Conservation (phyloP, 2,888 invertebrate species). For the Scaeva pyrastri region DNA sequence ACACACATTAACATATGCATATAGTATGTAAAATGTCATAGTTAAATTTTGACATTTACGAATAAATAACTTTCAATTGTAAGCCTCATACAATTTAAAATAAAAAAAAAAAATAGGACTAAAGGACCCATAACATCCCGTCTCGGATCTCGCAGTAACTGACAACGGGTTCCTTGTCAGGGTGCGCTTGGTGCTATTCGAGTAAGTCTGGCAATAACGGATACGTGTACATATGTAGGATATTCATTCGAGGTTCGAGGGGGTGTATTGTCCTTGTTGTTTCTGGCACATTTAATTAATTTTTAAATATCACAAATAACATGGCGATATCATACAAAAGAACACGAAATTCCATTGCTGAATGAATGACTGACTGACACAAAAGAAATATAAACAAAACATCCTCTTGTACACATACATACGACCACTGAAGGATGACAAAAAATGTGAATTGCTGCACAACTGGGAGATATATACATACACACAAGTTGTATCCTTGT, state of each 20-base stretch:
- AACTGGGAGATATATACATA: background rate
- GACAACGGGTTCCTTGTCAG: background rate
- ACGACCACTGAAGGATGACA: no score
- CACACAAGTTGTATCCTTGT: background rate
- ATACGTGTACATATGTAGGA: background rate
- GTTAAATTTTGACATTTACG: constrained; percentile 10
- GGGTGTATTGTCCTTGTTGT: constrained; percentile 57
- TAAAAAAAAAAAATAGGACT: background rate
- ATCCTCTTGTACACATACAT: no score
- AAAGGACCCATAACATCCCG: background rate
- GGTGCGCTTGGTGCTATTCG: background rate
- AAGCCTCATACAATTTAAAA: constrained; percentile 2
- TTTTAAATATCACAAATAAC: constrained; percentile 72
- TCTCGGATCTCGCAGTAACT: background rate
- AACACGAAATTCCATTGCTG: constrained; percentile 41
- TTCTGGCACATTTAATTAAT: constrained; percentile 71
- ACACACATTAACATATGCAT: background rate
- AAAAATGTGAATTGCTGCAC: constrained; percentile 11
- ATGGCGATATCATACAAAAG: constrained; percentile 61
- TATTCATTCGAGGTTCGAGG: background rate
- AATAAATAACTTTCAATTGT: constrained; percentile 32
- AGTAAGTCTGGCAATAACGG: constrained; percentile 57
- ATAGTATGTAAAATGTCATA: background rate
- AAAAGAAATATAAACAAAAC: constrained; percentile 8
- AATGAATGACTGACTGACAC: constrained; percentile 37